Conservation (phyloP, 1,140 invertebrate species). For the Centruroides sculpturatus region DNA sequence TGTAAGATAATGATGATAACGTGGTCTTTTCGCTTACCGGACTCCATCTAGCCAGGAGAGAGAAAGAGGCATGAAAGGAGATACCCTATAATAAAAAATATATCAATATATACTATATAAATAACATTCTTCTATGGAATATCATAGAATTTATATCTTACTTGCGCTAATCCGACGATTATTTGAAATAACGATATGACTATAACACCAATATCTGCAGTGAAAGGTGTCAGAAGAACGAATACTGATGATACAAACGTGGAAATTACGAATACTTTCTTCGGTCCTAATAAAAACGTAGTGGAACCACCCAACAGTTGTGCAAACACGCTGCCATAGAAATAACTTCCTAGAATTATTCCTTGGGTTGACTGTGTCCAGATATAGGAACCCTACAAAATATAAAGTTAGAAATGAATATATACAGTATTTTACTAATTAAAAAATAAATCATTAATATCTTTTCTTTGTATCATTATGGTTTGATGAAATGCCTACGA, state of each 20-base stretch:
- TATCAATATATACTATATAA: too few species aligned
- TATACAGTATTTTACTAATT: too few species aligned
- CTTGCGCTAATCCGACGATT: constrained; percentile 29
- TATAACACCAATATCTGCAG: constrained; percentile 33
- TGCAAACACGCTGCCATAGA: constrained; percentile 67
- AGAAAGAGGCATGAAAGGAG: neutral
- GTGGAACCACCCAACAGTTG: constrained; percentile 64
- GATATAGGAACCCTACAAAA: constrained; percentile 45
- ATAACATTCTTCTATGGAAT: too few species aligned
- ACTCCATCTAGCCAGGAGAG: neutral
- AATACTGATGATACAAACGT: constrained; percentile 63
- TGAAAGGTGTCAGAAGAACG: constrained; percentile 58
- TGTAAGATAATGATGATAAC: neutral
- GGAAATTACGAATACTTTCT: constrained; percentile 67
- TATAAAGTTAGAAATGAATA: too few species aligned
- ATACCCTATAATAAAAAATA: neutral
- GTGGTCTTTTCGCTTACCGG: neutral
- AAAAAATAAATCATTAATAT: too few species aligned
- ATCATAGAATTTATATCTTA: constrained; percentile 4
- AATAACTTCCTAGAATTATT: constrained; percentile 63
- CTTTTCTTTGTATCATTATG: too few species aligned
- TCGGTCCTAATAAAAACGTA: constrained; percentile 59
- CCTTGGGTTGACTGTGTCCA: constrained; percentile 66
- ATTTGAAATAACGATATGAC: constrained; percentile 27
- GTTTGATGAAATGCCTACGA: too few species aligned